phyloP scores from a whole-genome alignment of 1,140 invertebrate genomes.

The Lutraria rhynchaena region DNA sequence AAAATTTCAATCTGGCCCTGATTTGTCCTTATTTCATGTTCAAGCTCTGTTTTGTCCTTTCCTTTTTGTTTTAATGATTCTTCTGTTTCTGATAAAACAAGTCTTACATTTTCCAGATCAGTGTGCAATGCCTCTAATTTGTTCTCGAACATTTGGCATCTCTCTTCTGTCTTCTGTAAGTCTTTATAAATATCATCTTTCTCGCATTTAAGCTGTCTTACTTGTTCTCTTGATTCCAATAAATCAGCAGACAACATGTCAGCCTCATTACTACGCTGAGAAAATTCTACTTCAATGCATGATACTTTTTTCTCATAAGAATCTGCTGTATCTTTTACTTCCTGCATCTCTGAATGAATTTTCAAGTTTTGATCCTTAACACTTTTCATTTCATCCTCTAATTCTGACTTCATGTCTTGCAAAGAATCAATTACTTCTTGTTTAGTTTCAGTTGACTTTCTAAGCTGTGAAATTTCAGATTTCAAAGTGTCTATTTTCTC shows the following conservation, averaged over 20 bases:
- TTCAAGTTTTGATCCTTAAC: not conserved
- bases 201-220: not conserved
- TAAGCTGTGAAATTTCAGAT: not conserved
- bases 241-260: constrained; percentile 31
- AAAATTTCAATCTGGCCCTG: constrained; percentile 16
- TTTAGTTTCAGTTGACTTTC: not conserved
- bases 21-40: constrained; percentile 19
- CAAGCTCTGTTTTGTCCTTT: constrained; percentile 20
- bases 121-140: constrained; percentile 6
- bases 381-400: not conserved
- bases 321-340: constrained; percentile 3
- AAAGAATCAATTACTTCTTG: not conserved
- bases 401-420: not conserved
- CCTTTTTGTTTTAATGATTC: constrained; percentile 26
- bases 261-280: constrained; percentile 49
- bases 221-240: constrained; percentile 32
- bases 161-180: not conserved
- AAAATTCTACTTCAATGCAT: constrained; percentile 30
- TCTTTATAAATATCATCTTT: constrained; percentile 2
- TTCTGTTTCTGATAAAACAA: not conserved
- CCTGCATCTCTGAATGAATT: not conserved
- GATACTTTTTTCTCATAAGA: constrained; percentile 9
- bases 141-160: not conserved
- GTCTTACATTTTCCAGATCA: constrained; percentile 40
- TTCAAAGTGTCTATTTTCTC: constrained; percentile 11